Conservation (phyloP, 1,140 invertebrate genomes). For the Atopsyche davidsoni region DNA sequence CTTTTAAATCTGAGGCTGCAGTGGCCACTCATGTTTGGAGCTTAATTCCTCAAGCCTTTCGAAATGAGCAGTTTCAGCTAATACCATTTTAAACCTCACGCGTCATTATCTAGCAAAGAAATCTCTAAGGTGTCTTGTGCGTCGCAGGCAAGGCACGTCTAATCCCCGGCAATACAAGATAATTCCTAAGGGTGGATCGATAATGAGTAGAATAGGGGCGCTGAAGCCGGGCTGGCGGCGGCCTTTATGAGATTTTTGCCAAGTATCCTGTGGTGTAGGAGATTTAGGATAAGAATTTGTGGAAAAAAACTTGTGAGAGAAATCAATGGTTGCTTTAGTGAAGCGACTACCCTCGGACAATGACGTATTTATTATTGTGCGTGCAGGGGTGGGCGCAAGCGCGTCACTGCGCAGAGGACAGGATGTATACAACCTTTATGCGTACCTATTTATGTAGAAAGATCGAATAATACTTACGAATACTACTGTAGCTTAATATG, state of each 20-base stretch:
- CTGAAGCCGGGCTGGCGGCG: slow-evolving; percentile 16
- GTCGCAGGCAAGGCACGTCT: slow-evolving; percentile 15
- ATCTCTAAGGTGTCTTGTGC: slow-evolving; percentile 13
- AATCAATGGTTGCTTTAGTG: slow-evolving; percentile 25
- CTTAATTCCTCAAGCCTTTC: slow-evolving; percentile 21
- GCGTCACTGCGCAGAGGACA: no score
- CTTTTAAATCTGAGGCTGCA: slow-evolving; percentile 1
- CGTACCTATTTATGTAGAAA: no score
- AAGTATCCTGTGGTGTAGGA: slow-evolving; percentile 25
- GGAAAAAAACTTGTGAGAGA: slow-evolving; percentile 21
- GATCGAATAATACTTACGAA: no score
- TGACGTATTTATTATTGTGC: slow-evolving; percentile 7
- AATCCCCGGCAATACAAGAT: slow-evolving; percentile 17
- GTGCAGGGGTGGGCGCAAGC: no score
- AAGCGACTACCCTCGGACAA: slow-evolving; percentile 4
- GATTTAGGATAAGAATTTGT: slow-evolving; percentile 28
- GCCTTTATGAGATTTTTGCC: slow-evolving; percentile 24
- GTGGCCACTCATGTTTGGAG: slow-evolving; percentile 12
- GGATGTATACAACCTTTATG: no score
- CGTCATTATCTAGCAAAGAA: slow-evolving; percentile 18
- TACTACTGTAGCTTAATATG: no score
- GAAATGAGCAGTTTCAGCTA: slow-evolving; percentile 14
- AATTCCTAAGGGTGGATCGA: slow-evolving; percentile 21
- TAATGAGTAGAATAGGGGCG: slow-evolving; percentile 27
- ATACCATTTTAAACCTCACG: slow-evolving; percentile 27